Conservation (phyloP, 30 jellyfish, hydroid and myxozoan species). For the Turritopsis rubra region DNA sequence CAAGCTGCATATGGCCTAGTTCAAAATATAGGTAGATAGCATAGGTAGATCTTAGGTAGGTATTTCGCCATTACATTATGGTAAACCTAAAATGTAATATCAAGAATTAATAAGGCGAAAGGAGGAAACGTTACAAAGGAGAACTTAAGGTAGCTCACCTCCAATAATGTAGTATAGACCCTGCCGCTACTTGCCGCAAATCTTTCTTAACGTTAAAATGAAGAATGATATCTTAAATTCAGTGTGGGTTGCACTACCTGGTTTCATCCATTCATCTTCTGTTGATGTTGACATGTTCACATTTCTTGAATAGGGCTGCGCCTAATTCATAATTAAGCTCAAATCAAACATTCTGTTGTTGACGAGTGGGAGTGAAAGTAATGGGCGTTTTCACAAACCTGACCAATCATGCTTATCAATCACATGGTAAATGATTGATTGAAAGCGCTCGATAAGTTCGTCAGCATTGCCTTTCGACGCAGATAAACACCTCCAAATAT, state of each 20-base stretch:
- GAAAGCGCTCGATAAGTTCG: background rate
- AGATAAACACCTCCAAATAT: no score
- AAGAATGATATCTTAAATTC: background rate
- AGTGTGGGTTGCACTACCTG: background rate
- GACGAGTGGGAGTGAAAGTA: background rate
- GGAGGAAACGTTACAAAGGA: background rate
- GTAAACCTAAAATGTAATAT: background rate
- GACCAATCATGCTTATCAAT: constrained; percentile 10
- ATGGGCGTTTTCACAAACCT: background rate
- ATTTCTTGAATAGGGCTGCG: background rate
- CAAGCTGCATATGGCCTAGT: background rate
- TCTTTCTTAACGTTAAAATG: background rate
- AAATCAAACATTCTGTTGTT: background rate
- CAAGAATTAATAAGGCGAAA: background rate
- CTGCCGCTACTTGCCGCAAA: background rate
- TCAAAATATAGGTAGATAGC: no score
- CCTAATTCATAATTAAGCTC: background rate
- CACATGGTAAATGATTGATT: constrained; percentile 1
- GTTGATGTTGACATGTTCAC: background rate
- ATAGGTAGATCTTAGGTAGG: background rate
- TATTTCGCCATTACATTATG: background rate
- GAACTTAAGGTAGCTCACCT: background rate
- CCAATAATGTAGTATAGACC: background rate
- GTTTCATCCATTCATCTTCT: background rate
- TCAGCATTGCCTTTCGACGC: no score